Conservation (phyloP, 2,888 invertebrate species). For the Leucophenga montana region DNA sequence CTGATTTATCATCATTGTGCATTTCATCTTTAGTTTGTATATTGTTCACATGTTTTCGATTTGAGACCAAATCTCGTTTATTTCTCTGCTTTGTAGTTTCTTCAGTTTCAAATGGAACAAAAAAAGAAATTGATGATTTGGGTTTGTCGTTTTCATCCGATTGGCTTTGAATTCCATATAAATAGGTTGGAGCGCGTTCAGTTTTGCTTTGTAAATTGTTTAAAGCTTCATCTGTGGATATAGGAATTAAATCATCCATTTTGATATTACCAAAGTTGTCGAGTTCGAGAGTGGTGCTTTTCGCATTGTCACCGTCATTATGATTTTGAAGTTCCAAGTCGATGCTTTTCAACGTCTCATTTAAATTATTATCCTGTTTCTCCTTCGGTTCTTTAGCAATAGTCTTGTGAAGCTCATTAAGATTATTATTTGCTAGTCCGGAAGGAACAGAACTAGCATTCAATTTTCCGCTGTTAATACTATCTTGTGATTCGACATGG, state of each 20-base stretch:
- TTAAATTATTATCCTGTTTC: background rate
- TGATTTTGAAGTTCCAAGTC: background rate
- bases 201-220: background rate
- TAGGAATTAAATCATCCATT: background rate
- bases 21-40: constrained; percentile 16
- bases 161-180: constrained; percentile 49
- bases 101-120: constrained; percentile 52
- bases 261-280: background rate
- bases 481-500: constrained; percentile 17
- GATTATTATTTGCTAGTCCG: background rate
- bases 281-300: background rate
- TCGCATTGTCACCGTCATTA: constrained; percentile 6
- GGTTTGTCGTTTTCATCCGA: constrained; percentile 27
- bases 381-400: background rate
- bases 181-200: constrained; percentile 47
- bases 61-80: background rate
- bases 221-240: no score
- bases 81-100: constrained; percentile 38
- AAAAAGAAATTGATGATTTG: constrained; percentile 54
- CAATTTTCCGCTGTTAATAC: background rate
- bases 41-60: background rate
- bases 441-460: no score
- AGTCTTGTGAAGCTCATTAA: background rate
- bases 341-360: background rate
- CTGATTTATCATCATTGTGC: constrained; percentile 28